Percentiles rank a stretch among this genome's conserved stretches.
Conservation (phyloP, 2,888 invertebrate species). For the Romanomermis culicivorax region DNA sequence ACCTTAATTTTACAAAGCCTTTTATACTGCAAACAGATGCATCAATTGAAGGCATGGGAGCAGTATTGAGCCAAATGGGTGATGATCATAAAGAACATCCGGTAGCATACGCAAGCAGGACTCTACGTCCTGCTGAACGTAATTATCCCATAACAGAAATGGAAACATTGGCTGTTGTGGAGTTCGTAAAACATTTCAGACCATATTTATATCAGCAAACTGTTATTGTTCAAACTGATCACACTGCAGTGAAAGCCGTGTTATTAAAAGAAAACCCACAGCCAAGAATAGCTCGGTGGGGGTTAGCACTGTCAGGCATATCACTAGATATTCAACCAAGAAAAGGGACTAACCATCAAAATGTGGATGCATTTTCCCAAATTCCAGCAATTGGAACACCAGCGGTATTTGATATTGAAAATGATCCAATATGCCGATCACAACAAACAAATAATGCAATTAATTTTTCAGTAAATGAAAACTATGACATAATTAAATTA, state of each 20-base stretch:
- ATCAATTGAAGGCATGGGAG: neutral
- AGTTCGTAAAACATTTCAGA: no score
- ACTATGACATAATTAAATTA: no score
- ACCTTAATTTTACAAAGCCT: conserved; percentile 2
- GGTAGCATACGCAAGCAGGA: neutral
- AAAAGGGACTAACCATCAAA: neutral
- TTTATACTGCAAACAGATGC: conserved; percentile 2
- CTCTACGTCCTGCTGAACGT: neutral
- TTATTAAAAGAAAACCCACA: neutral
- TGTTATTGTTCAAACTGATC: neutral
- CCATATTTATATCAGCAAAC: neutral
- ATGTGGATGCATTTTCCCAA: neutral
- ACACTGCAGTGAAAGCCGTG: no score
- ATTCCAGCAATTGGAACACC: no score
- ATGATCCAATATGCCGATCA: no score
- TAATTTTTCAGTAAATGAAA: no score
- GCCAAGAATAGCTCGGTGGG: neutral
- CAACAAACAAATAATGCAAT: no score
- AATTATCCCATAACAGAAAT: neutral
- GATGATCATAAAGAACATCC: neutral
- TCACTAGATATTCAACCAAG: neutral
- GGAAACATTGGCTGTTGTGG: no score
- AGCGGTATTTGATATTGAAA: no score
- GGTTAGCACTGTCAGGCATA: neutral
- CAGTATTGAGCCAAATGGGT: neutral